phyloP scores from a whole-genome alignment of 2,797 vertebrate species.

The Fratercula arctica region DNA sequence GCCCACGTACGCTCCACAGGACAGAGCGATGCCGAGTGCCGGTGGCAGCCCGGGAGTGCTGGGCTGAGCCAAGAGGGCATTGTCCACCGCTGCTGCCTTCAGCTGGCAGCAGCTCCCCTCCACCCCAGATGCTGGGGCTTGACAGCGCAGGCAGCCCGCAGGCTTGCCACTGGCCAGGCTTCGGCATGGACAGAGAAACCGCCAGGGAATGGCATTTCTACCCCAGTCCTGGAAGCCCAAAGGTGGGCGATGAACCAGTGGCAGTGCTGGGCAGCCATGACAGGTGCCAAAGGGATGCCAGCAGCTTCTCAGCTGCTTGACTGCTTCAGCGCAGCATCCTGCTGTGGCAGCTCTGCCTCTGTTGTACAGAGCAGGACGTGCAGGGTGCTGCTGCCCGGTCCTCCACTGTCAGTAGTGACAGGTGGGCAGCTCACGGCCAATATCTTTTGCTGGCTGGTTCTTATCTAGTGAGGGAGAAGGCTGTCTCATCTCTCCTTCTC shows the following conservation, averaged over 20 bases:
- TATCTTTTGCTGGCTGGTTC: not conserved
- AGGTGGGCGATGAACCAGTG: not conserved
- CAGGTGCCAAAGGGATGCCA: not conserved
- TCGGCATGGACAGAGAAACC: not conserved
- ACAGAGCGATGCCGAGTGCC: not conserved
- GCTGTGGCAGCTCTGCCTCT: not conserved
- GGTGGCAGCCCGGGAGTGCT: accelerated
- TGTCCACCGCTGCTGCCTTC: accelerated
- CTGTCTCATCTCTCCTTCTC: not conserved
- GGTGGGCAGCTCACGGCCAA: not conserved
- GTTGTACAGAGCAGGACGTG: not conserved
- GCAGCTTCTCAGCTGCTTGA: not conserved
- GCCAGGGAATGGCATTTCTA: not conserved
- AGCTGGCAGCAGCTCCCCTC: not conserved
- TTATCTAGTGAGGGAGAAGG: not conserved
- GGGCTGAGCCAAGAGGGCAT: not conserved
- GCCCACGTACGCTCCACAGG: accelerated
- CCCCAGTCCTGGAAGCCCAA: not conserved
- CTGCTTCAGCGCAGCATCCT: not conserved
- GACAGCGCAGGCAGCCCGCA: not conserved
- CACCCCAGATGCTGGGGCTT: accelerated
- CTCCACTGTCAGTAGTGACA: not conserved
- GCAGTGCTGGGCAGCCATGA: not conserved
- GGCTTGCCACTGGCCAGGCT: not conserved
- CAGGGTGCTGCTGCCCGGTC: not conserved